Base-by-base conservation (phyloP, 2,888 invertebrate species). In the Spisula solida region DNA sequence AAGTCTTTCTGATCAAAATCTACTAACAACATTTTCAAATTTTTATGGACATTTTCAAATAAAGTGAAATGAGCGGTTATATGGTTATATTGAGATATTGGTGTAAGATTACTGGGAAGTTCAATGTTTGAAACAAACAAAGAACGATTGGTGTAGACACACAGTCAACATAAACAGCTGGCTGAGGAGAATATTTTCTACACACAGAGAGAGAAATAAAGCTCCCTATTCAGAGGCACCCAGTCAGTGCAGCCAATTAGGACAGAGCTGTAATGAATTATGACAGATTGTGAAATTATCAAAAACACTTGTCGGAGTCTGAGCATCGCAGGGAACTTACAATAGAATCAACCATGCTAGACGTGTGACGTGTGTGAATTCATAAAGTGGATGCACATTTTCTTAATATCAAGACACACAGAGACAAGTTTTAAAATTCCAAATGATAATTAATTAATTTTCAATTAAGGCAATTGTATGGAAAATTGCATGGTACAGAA, bases 131-230 rank as follows among this genome's bases (percentile, higher is more conserved):
- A 80, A 25, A 51, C 48, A 47, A 51, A 51, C 80, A 80, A 51
- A 80, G 47, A n/a, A 48, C 18, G 25, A 80, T 47, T 18, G 25
- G 20, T 25, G 6, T 20, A 80, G 80, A 47, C 80, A 48, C 34
- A 80, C 25, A 80, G 80, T 80, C 80, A 80, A 80, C 80, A 80
- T 47, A 47, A 47, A 80, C 80, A 80, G 80, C 47, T 80, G 80
- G 47, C 25, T 47, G 47, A 80, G 51, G 80, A 51, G 48, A 47
- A 47, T 14, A 80, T 80, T 80, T 80, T 51, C n/a, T 51, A 48
- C 51, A 80, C 47, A 48, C 51, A 80, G n/a, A 4, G 25, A 4
- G 25, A 48, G 47, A 80, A 47, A 48, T 51, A 80, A 41, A 80
- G 25, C 25, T 47, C 16, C 25, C n/a, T 25, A 25, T 78, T n/a